phyloP scores from a whole-genome alignment of 2,888 invertebrate species.

The Dryadula phaetusa region DNA sequence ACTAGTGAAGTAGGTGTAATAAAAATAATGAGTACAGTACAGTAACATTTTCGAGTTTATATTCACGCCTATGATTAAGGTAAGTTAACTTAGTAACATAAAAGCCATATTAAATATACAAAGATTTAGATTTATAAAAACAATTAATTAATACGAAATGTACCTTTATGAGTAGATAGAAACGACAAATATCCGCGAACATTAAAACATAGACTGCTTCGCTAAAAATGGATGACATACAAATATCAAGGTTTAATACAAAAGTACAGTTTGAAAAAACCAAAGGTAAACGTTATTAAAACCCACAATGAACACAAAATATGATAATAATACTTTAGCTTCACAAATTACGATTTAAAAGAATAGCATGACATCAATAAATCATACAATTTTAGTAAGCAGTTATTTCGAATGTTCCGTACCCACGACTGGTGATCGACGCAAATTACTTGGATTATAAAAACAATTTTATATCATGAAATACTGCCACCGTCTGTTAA shows the following conservation, averaged over 20 bases:
- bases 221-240: not conserved
- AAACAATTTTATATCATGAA: conserved; percentile 20
- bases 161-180: no score
- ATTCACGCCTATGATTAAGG: no score
- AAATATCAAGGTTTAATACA: not conserved
- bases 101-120: no score
- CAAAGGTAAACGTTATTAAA: not conserved
- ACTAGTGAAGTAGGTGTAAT: no score
- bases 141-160: no score
- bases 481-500: conserved; percentile 6
- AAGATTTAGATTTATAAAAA: no score
- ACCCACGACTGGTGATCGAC: conserved; percentile 7
- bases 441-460: not conserved
- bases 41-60: no score
- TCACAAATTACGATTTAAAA: conserved; percentile 8
- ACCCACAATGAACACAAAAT: not conserved
- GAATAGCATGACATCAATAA: conserved; percentile 10
- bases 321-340: not conserved
- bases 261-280: not conserved
- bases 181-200: no score
- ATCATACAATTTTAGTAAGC: conserved; percentile 18
- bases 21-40: no score
- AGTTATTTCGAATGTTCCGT: conserved; percentile 3
- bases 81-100: no score
- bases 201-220: not conserved